phyloP scores from a whole-genome alignment of 2,113 vertebrate species.

The Coreoperca whiteheadi region DNA sequence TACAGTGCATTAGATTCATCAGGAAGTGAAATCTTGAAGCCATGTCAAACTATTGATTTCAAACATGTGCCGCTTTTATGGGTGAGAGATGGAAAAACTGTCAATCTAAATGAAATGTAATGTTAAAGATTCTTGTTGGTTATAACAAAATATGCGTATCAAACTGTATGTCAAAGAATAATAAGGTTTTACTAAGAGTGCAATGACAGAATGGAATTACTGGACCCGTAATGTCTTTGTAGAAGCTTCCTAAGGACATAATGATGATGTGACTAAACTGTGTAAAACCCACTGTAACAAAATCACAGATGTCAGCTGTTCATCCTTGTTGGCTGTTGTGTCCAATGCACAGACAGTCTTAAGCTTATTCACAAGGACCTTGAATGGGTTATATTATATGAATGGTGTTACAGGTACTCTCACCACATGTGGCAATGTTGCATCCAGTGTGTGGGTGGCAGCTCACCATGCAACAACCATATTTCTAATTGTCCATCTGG shows the following conservation, averaged over 20 bases:
- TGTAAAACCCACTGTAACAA: slow-evolving; percentile 31
- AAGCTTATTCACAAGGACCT: slow-evolving; percentile 44
- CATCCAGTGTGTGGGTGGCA: slow-evolving; percentile 67
- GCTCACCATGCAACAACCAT: slow-evolving; percentile 66
- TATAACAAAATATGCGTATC: not conserved
- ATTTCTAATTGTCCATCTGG: slow-evolving; percentile 78
- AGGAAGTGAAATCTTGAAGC: not conserved
- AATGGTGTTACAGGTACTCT: slow-evolving; percentile 65
- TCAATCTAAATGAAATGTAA: not conserved
- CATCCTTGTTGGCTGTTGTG: not conserved
- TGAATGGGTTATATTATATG: slow-evolving; percentile 40
- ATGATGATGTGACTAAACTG: not conserved
- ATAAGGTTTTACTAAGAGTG: slow-evolving; percentile 2
- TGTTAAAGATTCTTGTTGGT: not conserved
- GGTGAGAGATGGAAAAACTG: not conserved
- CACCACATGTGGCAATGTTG: slow-evolving; percentile 70
- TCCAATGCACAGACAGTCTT: slow-evolving; percentile 18
- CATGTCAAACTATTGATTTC: not conserved
- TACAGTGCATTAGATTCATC: not conserved
- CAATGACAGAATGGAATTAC: not conserved
- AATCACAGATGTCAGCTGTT: slow-evolving; percentile 7
- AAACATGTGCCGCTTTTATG: not conserved
- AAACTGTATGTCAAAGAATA: slow-evolving; percentile 7
- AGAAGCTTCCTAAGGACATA: not conserved
- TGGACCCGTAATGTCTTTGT: not conserved